Conservation (phyloP, 2,113 vertebrate species). For the Micronisus gabar region DNA sequence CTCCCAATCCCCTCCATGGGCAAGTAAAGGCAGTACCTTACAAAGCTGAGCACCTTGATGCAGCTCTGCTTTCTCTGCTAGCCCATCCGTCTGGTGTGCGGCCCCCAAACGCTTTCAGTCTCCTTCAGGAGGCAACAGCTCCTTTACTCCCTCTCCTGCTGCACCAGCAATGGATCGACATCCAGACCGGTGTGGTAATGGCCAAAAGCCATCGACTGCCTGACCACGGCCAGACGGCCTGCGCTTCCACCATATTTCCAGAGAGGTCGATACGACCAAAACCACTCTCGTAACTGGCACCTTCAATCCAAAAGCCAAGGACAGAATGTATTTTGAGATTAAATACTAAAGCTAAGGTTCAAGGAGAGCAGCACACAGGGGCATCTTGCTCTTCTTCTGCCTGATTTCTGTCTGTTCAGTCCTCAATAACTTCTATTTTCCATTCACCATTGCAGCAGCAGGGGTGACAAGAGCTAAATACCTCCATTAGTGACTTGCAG, state of each 20-base stretch:
- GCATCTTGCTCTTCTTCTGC: neutral
- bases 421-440: neutral
- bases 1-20: neutral
- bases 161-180: neutral
- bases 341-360: neutral
- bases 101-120: neutral
- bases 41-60: neutral
- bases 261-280: neutral
- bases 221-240: neutral
- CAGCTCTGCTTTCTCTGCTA: neutral
- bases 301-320: neutral
- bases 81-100: rapidly evolving
- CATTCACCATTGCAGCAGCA: neutral
- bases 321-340: neutral
- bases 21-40: neutral
- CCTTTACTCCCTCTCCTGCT: neutral
- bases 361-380: neutral
- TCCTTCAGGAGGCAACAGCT: neutral
- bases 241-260: neutral
- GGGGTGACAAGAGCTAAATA: neutral
- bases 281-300: neutral
- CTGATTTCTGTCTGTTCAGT: neutral
- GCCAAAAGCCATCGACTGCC: neutral
- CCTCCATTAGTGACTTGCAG: neutral
- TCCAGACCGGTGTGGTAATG: neutral